These are phyloP conservation scores for Nomada fucata DNA, from an alignment of 2,888 invertebrate species.

Conservation along the genomic window DNA sequence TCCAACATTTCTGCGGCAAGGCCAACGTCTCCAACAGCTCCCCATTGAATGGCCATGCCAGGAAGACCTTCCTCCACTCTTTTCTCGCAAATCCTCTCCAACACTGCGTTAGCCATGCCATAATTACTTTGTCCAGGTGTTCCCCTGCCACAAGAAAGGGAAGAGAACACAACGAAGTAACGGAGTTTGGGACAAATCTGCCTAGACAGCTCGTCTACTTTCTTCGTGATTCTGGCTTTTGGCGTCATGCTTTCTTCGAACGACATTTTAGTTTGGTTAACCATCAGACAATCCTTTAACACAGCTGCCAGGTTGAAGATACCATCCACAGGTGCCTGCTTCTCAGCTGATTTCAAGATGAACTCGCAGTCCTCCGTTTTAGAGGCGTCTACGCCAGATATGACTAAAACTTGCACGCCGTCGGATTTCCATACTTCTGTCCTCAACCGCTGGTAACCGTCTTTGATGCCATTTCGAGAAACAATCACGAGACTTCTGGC, in stretches of 20 bases:
- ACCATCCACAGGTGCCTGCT: constrained; percentile 86
- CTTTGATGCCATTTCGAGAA: constrained; percentile 91
- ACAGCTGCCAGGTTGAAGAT: constrained; percentile 89
- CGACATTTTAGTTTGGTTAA: constrained; percentile 85
- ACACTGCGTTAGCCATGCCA: constrained; percentile 87
- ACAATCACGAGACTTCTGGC: constrained; percentile 91
- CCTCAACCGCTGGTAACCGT: constrained; percentile 92
- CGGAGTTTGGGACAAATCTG: constrained; percentile 83
- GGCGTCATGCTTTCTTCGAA: constrained; percentile 86
- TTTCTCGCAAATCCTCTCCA: constrained; percentile 88
- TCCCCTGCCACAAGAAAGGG: constrained; percentile 88
- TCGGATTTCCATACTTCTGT: constrained; percentile 89
- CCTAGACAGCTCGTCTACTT: constrained; percentile 86
- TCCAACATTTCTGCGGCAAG: constrained; percentile 91
- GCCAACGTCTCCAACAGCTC: constrained; percentile 89
- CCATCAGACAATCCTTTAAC: constrained; percentile 85
- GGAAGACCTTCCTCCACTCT: constrained; percentile 84
- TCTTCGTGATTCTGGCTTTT: constrained; percentile 87
- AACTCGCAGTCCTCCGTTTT: constrained; percentile 88
- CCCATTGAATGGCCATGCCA: constrained; percentile 88
- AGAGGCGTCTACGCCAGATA: constrained; percentile 89
- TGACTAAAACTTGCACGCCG: constrained; percentile 89
- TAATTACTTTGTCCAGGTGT: constrained; percentile 89
- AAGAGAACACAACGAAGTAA: constrained; percentile 88
- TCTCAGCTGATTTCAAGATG: constrained; percentile 87